These are phyloP conservation scores for Ovis canadensis DNA, from an alignment of 2,113 vertebrate genomes.

Conservation along the genomic window DNA sequence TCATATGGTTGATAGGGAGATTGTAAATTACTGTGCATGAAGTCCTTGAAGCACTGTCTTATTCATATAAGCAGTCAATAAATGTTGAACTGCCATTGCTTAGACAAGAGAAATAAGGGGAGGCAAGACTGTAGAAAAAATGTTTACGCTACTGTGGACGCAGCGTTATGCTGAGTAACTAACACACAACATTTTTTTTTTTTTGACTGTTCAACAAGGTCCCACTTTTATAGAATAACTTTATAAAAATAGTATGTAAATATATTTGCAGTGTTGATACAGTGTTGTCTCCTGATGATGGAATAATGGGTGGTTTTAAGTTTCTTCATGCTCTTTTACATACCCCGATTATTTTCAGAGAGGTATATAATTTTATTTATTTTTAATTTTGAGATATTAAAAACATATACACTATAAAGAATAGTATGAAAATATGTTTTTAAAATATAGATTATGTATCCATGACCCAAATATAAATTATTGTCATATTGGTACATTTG, in stretches of 20 bases:
- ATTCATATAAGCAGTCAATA: neutral
- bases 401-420: neutral
- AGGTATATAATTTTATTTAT: neutral
- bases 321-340: neutral
- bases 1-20: neutral
- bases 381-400: constrained; percentile 13
- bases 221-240: neutral
- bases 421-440: neutral
- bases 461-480: neutral
- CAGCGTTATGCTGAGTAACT: neutral
- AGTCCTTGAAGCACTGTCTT: neutral
- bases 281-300: neutral
- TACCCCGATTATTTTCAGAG: neutral
- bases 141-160: no score
- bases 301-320: constrained; percentile 25
- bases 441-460: neutral
- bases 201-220: neutral
- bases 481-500: neutral
- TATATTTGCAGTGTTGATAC: neutral
- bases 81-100: neutral
- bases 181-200: neutral
- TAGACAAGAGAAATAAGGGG: neutral
- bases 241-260: neutral
- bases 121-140: neutral
- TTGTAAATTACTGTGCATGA: neutral